These are phyloP conservation scores for Eristalis tenax DNA, from an alignment of 2,888 invertebrate species.

Conservation along the genomic window DNA sequence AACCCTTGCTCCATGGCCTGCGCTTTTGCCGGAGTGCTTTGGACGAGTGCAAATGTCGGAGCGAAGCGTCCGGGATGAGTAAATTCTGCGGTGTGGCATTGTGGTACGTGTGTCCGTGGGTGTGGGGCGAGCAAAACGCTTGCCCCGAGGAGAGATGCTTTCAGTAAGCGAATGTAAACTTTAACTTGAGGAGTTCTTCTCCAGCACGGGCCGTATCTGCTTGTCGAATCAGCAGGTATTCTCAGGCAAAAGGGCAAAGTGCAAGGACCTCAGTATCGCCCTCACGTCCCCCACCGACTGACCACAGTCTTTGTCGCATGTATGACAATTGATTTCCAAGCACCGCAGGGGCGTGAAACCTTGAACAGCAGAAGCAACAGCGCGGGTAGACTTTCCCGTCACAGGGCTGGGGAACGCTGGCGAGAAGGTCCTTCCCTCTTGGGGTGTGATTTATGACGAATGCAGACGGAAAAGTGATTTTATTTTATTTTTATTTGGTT, in stretches of 20 bases:
- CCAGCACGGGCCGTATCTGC: constrained; percentile 37
- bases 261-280: constrained; percentile 43
- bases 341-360: neutral
- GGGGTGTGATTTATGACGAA: constrained; percentile 42
- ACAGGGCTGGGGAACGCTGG: neutral
- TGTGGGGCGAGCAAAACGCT: constrained; percentile 30
- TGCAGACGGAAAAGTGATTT: constrained; percentile 26
- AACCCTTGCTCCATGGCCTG: constrained; percentile 47
- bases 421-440: neutral
- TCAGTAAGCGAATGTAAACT: constrained; percentile 68
- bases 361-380: constrained; percentile 25
- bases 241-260: constrained; percentile 27
- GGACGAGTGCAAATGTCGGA: constrained; percentile 45
- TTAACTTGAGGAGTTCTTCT: constrained; percentile 54
- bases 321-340: constrained; percentile 37
- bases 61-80: constrained; percentile 3
- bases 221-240: constrained; percentile 45
- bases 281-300: neutral
- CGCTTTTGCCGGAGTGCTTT: constrained; percentile 36
- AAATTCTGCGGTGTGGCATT: constrained; percentile 51
- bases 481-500: neutral
- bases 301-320: neutral
- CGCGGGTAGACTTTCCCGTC: constrained; percentile 2
- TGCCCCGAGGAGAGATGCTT: constrained; percentile 67
- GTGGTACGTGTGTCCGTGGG: constrained; percentile 27